Base-by-base conservation (phyloP, 1,140 invertebrate genomes). In the Rhopalosiphum maidis region DNA sequence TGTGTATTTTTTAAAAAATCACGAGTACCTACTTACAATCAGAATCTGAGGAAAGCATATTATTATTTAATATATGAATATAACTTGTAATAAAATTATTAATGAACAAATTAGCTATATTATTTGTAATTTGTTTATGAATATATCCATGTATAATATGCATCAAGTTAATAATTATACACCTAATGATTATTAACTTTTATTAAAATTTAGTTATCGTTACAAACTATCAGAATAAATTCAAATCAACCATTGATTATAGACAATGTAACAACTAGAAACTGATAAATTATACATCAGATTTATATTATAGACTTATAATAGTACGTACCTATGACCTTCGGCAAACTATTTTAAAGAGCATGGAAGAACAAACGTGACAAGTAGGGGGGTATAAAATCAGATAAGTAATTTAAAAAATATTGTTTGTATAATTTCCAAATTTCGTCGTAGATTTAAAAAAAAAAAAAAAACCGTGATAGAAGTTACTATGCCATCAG, bases 301-400 rank as follows among this genome's bases (percentile, higher is more conserved):
- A 68, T n/a, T 15, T n/a, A n/a, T 68, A 6, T 68, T 68, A 68
- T 30, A 30, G 37, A 46, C 46, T 9, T 9, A 11, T 46, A 46
- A 11, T 46, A 46, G 43, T 46, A 8, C 11, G 55, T 30, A 9
- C 3, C 15, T 68, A 68, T n/a, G 30, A 18, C 30, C 30, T 68
- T 68, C 15, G 60, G 25, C 9, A 68, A 68, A n/a, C 11, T n/a
- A n/a, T 68, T 30, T n/a, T 15, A n/a, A 68, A 68, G 4, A 68
- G 6, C 15, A 5, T 18, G 60, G 30, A 18, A 68, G 4, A 68
- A 68, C n/a, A n/a, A 68, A n/a, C 15, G 11, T n/a, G 25, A 30
- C 4, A n/a, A 11, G 18, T 18, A 6, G 18, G 18, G 2, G 15
- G 18, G 15, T 0, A n/a, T 4, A 0, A 15, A 18, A 68, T 18